Evolutionary conservation across 1,140 invertebrate genomes (phyloP), one percentile per base, ranked within the genome.

Genomic region (Calephelis virginiensis): DNA sequence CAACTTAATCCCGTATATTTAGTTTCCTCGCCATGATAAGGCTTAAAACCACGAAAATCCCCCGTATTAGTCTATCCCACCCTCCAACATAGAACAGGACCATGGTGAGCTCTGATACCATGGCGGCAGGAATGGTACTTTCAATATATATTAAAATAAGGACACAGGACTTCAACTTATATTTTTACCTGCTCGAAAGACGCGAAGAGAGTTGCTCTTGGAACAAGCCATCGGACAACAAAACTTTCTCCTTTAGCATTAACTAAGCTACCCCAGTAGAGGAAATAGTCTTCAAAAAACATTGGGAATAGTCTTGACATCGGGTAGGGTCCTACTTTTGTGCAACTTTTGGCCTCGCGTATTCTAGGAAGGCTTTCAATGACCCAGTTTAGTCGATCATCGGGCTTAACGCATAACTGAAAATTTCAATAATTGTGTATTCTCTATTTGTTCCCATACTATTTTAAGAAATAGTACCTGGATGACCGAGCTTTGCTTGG

Each of bases 181-280:
- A 50, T 53, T 48, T 12, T 64, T 63, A 86, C 88, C 84, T 89
- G 88, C 7, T 87, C 79, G 8, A 76, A 75, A 46, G 85, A 82
- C 38, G 85, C 85, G 65, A 68, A 85, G 11, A 89, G 61, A 10
- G 77, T 77, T 8, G 61, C 68, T 12, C 88, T 73, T 0, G 88
- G 83, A 6, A 90, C 70, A 13, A 90, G 66, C 86, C 86, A 90
- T 38, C 85, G 72, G 7, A 87, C 71, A 0, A 74, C 74, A 11
- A 66, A 78, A 6, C 49, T 80, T 12, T 85, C 77, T 9, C 80
- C 83, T 37, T 64, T 72, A 6, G 69, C 77, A 3, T 77, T 81
- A 1, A 61, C 72, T 64, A 91, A 67, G 66, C 38, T 93, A 0
- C 96, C 96, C 79, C 93, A 91, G 75, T 97, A 97, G 1, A 95